These are phyloP conservation scores for Macrosoma leucophasiata DNA, from an alignment of 2,888 invertebrate genomes.

Conservation along the genomic window DNA sequence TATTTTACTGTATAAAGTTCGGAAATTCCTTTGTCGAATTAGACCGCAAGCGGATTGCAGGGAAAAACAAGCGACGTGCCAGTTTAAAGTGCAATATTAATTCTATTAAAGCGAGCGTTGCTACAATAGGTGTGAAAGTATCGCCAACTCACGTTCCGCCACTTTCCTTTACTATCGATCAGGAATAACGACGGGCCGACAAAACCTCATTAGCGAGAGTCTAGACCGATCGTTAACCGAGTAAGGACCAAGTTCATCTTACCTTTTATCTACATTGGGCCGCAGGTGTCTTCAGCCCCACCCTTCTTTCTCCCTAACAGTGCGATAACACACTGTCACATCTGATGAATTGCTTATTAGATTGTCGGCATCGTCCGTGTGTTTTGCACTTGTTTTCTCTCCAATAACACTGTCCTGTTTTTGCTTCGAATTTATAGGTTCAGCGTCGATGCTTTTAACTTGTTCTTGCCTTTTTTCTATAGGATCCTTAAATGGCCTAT, in stretches of 20 bases:
- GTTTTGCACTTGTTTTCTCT: slow-evolving; percentile 48
- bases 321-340: slow-evolving; percentile 64
- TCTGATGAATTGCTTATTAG: slow-evolving; percentile 70
- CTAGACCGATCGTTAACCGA: slow-evolving; percentile 51
- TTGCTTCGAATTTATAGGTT: slow-evolving; percentile 35
- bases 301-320: slow-evolving; percentile 24
- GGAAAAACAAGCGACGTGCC: too few species aligned
- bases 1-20: too few species aligned
- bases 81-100: too few species aligned
- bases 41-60: too few species aligned
- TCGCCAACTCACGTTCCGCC: slow-evolving; percentile 14
- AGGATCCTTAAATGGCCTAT: too few species aligned
- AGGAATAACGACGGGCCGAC: slow-evolving; percentile 37
- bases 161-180: slow-evolving; percentile 31
- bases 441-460: slow-evolving; percentile 41
- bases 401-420: slow-evolving; percentile 42
- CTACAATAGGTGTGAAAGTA: slow-evolving; percentile 15
- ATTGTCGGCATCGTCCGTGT: slow-evolving; percentile 46
- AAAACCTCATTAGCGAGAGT: slow-evolving; percentile 49
- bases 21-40: too few species aligned
- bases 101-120: slow-evolving; percentile 21
- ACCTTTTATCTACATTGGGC: slow-evolving; percentile 49
- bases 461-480: slow-evolving; percentile 28
- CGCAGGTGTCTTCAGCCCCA: slow-evolving; percentile 49
- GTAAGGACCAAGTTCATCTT: slow-evolving; percentile 53